A percentile compares a stretch with the other conserved stretches of the same genome.
phyloP scores from a whole-genome alignment of 92 coral and sea anemone genomes.

The Diadumene lineata region DNA sequence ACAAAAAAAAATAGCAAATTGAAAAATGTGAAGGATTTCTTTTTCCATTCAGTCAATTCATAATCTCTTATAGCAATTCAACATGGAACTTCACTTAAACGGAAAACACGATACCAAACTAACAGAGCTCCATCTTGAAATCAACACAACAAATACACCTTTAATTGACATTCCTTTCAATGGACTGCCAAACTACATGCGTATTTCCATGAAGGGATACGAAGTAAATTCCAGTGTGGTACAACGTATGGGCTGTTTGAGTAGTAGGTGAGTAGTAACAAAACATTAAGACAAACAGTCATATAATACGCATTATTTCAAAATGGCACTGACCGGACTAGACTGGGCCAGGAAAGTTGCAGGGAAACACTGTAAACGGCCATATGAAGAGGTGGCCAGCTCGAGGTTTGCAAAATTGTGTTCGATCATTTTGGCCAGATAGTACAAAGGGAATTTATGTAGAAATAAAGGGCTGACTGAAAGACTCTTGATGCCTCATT shows the following conservation, averaged over 20 bases:
- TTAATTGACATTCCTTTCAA: neutral
- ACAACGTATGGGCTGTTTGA: neutral
- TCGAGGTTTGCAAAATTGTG: no score
- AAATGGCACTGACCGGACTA: no score
- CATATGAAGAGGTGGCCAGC: no score
- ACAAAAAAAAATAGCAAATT: no score
- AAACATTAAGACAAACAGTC: no score
- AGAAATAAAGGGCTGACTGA: no score
- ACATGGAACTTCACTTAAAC: conserved; percentile 15
- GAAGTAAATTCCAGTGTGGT: neutral
- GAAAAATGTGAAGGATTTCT: neutral
- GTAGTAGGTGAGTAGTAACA: neutral
- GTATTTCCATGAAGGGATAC: neutral
- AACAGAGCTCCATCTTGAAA: conserved; percentile 20
- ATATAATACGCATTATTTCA: no score
- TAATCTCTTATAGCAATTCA: neutral
- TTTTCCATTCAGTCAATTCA: neutral
- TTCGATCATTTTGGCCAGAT: no score
- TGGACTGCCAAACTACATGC: neutral
- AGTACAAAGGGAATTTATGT: no score
- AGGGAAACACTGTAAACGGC: no score
- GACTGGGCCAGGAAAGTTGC: no score
- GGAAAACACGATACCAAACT: conserved; percentile 16
- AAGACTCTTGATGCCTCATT: no score
- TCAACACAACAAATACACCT: conserved; percentile 3